Base-by-base conservation (phyloP, 2,113 vertebrate species). In the Psittacula cyanocephala region DNA sequence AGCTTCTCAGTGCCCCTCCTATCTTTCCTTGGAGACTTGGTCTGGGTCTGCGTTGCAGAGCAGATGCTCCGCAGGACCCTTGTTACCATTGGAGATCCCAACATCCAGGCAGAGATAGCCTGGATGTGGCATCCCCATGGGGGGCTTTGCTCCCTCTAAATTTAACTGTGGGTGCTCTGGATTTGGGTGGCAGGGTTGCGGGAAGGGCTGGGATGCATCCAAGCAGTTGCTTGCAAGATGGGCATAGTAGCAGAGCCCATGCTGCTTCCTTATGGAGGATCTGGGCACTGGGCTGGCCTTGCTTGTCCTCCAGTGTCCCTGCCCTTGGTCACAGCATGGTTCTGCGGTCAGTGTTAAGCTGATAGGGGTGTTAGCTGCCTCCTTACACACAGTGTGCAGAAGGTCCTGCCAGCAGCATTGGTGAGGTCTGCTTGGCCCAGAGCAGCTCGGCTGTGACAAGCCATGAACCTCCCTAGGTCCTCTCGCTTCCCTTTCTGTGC, bases 91-190 rank as follows among this genome's bases (percentile, higher is more conserved):
- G 0, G 28, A 87, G 46, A 57, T 53, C 16, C 13, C 62, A 43
- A 13, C 25, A 14, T 18, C 49, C 37, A 64, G 49, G 28, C 6
- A 2, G 67, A 43, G 39, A 11, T 25, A 15, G 11, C n/a, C n/a
- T 25, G 22, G 70, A 11, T 1, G 3, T 55, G 44, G 5, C 74
- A 33, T 19, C 33, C 10, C 35, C 28, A 8, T 0, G 0, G 25
- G 35, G 22, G 33, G 31, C 53, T 68, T 57, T 64, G 37, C 27
- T 85, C 27, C 53, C 53, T 62, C 28, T 29, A 8, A 24, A 22
- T 72, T 20, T 12, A 28, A 6, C 25, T 2, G 63, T 24, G 17
- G 17, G 29, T 39, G 49, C 43, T 29, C 71, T 41, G 64, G 65
- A 3, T 35, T 46, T 33, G 65, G 59, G 43, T 59, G 33, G 14